Conservation (phyloP, 1,140 invertebrate genomes). For the Calephelis virginiensis region DNA sequence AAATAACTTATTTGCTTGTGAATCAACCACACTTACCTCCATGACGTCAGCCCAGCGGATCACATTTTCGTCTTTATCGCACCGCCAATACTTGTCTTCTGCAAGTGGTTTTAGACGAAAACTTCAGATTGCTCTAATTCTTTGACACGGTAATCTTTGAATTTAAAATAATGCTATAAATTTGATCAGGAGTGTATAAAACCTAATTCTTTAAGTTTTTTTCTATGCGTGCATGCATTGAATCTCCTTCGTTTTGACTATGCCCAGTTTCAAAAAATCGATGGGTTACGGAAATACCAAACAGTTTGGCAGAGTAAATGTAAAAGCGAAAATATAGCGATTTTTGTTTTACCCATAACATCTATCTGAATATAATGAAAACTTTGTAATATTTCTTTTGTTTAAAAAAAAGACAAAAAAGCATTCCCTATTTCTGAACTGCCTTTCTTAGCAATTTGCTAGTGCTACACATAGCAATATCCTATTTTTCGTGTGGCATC, state of each 20-base stretch:
- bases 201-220: too few species aligned
- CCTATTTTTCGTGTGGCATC: slow-evolving; percentile 24
- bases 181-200: too few species aligned
- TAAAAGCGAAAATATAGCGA: slow-evolving; percentile 22
- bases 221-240: too few species aligned
- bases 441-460: slow-evolving; percentile 26
- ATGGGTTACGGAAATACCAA: too few species aligned
- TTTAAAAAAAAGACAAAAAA: slow-evolving; percentile 18
- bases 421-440: slow-evolving; percentile 29
- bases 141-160: background rate
- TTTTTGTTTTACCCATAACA: slow-evolving; percentile 15
- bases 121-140: too few species aligned
- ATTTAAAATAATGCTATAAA: background rate
- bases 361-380: slow-evolving; percentile 27
- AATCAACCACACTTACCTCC: slow-evolving; percentile 21
- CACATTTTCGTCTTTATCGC: background rate
- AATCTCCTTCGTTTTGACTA: too few species aligned
- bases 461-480: slow-evolving; percentile 33
- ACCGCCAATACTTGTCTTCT: too few species aligned
- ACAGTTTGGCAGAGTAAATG: too few species aligned
- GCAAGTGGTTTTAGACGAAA: too few species aligned
- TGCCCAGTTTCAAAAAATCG: too few species aligned
- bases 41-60: slow-evolving; percentile 25
- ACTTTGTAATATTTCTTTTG: slow-evolving; percentile 15
- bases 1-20: slow-evolving; percentile 20